A percentile compares a stretch with the other conserved stretches of the same genome.
Evolutionary conservation across 2,797 vertebrate genomes (phyloP).

Genomic region (Buceros bicornis): DNA sequence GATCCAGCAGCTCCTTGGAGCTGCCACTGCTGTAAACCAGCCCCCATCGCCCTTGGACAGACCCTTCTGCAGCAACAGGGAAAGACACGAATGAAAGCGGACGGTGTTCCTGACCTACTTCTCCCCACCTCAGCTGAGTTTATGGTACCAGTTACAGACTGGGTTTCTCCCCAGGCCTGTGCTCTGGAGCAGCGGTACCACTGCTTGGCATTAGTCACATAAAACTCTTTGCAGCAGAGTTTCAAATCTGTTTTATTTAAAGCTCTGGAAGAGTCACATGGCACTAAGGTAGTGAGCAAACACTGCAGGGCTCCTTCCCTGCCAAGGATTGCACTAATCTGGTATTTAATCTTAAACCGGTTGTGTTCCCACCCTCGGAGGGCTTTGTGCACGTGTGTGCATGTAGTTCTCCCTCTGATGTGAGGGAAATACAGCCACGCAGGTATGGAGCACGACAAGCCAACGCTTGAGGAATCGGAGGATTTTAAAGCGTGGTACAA

Average conservation of each 20-base stretch:
- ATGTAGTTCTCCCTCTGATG: accelerated
- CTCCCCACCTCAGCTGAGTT: background rate
- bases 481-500: background rate
- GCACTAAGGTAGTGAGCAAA: background rate
- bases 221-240: background rate
- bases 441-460: background rate
- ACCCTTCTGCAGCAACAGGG: background rate
- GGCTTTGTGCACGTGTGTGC: background rate
- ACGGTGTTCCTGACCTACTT: background rate
- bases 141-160: background rate
- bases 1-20: background rate
- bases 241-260: slow-evolving; percentile 43
- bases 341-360: slow-evolving; percentile 1
- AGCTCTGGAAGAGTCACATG: background rate
- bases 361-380: background rate
- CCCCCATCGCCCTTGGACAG: background rate
- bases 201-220: background rate
- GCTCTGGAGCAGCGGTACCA: background rate
- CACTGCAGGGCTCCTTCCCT: background rate
- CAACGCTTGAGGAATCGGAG: background rate
- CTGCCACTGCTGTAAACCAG: background rate
- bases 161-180: background rate
- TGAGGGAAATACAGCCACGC: background rate
- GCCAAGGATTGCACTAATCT: slow-evolving; percentile 22
- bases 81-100: background rate